These are phyloP conservation scores for Drosophila persimilis DNA, from an alignment of 1,140 invertebrate species.

Conservation along the genomic window DNA sequence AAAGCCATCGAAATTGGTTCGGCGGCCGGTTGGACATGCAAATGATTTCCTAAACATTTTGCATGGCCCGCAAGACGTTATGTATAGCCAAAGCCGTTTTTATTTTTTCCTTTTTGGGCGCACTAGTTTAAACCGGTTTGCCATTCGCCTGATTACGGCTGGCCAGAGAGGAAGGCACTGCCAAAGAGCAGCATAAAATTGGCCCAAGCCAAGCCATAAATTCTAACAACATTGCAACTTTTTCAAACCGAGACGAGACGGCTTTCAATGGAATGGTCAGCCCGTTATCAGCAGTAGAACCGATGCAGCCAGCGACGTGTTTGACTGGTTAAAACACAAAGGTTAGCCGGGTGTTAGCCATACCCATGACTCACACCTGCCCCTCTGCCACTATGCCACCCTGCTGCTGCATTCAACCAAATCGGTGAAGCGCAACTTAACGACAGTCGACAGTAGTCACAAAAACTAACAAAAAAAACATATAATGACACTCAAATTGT, in stretches of 20 bases:
- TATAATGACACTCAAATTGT: constrained; percentile 68
- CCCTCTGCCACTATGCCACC: neutral
- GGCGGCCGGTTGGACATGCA: constrained; percentile 48
- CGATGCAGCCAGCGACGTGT: constrained; percentile 44
- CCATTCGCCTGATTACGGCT: constrained; percentile 43
- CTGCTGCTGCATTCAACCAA: constrained; percentile 12
- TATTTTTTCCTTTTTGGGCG: constrained; percentile 25
- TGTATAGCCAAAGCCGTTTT: constrained; percentile 36
- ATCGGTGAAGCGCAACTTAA: constrained; percentile 53
- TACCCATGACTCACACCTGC: constrained; percentile 71
- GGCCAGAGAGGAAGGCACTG: constrained; percentile 57
- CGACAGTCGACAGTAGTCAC: constrained; percentile 19
- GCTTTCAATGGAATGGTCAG: constrained; percentile 36
- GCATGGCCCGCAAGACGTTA: constrained; percentile 40
- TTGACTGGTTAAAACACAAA: constrained; percentile 64
- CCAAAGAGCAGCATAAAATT: constrained; percentile 29
- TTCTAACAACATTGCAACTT: constrained; percentile 48
- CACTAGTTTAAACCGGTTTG: constrained; percentile 62
- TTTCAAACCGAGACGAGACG: constrained; percentile 26
- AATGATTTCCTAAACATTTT: constrained; percentile 75
- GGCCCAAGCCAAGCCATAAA: constrained; percentile 29
- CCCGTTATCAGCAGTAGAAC: constrained; percentile 43
- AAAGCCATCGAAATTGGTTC: constrained; percentile 59
- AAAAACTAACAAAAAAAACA: constrained; percentile 22
- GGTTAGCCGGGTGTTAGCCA: constrained; percentile 73